Percentiles rank a stretch among this genome's conserved stretches.
Conservation (phyloP, 2,888 invertebrate genomes). For the Thysanoteuthis rhombus region DNA sequence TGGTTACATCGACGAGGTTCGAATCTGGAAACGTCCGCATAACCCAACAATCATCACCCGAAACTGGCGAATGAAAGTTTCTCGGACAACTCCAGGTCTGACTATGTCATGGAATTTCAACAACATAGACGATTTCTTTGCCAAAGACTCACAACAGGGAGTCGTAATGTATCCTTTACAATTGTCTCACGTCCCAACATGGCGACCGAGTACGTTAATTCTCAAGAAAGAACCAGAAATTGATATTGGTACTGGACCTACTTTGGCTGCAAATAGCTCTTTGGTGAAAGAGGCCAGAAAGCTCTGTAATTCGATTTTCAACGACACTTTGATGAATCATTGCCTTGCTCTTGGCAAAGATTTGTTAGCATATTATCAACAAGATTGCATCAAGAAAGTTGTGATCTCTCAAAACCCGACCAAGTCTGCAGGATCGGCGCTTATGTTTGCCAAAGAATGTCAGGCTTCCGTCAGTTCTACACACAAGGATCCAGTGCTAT, state of each 20-base stretch:
- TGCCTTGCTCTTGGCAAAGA: conserved; percentile 37
- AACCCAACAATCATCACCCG: conserved; percentile 47
- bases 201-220: conserved; percentile 34
- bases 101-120: conserved; percentile 49
- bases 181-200: conserved; percentile 42
- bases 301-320: conserved; percentile 37
- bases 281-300: not conserved
- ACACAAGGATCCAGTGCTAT: not conserved
- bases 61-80: conserved; percentile 44
- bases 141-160: conserved; percentile 38
- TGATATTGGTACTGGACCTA: not conserved
- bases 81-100: conserved; percentile 44
- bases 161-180: conserved; percentile 44
- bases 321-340: conserved; percentile 33
- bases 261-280: not conserved
- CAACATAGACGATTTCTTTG: conserved; percentile 44
- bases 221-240: not conserved
- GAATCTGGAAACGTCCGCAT: conserved; percentile 50
- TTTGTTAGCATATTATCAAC: conserved; percentile 33
- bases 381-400: conserved; percentile 40
- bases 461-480: conserved; percentile 33
- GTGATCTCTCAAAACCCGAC: conserved; percentile 30
- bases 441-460: conserved; percentile 21
- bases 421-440: not conserved
- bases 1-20: conserved; percentile 50